A percentile compares a stretch with the other conserved stretches of the same genome.
Evolutionary conservation across 2,113 vertebrate species (phyloP).

Genomic region (Plestiodon gilberti): DNA sequence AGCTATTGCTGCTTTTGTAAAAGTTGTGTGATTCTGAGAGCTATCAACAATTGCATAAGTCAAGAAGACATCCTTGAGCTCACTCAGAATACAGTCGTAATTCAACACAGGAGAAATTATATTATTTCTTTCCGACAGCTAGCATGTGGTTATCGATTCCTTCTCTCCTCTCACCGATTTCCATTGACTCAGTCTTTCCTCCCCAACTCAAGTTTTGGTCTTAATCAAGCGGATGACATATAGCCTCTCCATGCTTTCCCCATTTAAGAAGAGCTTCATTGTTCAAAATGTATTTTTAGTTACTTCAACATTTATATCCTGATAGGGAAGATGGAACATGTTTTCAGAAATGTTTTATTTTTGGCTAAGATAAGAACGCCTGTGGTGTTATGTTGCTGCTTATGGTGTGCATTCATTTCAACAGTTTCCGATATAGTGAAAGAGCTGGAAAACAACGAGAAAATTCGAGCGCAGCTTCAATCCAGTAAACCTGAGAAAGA

Average conservation of each 20-base stretch:
- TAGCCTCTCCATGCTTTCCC: neutral
- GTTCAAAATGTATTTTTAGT: neutral
- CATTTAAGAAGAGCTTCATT: neutral
- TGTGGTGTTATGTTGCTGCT: neutral
- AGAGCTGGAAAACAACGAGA: conserved; percentile 90
- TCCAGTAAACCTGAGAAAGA: conserved; percentile 60
- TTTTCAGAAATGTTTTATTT: conserved; percentile 19
- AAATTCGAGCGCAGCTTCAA: conserved; percentile 80
- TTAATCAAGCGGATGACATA: neutral
- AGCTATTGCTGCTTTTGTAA: neutral
- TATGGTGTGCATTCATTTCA: conserved; percentile 51
- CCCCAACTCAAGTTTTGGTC: neutral
- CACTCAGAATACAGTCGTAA: neutral
- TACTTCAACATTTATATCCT: neutral
- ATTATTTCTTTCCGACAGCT: neutral
- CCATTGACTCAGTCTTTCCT: neutral
- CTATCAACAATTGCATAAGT: neutral
- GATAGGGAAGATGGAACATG: neutral
- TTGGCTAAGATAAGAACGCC: neutral
- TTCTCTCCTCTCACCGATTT: neutral
- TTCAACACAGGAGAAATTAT: neutral
- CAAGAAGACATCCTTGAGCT: neutral
- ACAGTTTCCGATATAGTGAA: conserved; percentile 89
- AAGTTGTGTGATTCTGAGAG: neutral
- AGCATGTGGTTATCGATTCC: neutral